Percentiles rank a stretch among this genome's conserved stretches.
Conservation (phyloP, 2,888 invertebrate species). For the Poecilobothrus nobilitatus region DNA sequence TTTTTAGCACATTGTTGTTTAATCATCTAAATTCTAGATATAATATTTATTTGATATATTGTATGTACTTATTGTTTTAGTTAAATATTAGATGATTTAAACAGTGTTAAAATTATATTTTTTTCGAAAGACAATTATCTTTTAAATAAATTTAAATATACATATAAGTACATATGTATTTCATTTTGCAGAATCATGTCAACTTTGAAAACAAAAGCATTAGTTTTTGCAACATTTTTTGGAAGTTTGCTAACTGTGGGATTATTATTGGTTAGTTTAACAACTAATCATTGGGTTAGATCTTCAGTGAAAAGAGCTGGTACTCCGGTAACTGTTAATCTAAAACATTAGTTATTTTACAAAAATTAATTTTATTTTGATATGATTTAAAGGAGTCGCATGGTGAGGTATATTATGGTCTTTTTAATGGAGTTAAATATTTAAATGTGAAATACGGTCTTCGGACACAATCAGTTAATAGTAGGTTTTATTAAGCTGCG, state of each 20-base stretch:
- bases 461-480: conserved; percentile 65
- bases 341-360: too few species aligned
- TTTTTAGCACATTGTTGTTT: too few species aligned
- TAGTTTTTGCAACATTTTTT: conserved; percentile 69
- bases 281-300: conserved; percentile 70
- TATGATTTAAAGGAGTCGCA: conserved; percentile 38
- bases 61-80: too few species aligned
- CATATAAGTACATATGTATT: too few species aligned
- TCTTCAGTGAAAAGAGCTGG: conserved; percentile 54
- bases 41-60: too few species aligned
- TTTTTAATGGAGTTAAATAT: conserved; percentile 77
- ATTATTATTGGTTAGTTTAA: conserved; percentile 62
- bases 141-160: too few species aligned
- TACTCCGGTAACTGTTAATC: conserved; percentile 34
- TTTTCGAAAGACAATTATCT: too few species aligned
- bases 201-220: conserved; percentile 59
- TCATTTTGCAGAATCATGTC: neutral
- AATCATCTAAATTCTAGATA: too few species aligned
- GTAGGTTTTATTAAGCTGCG: conserved; percentile 46
- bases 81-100: too few species aligned
- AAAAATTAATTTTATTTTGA: too few species aligned
- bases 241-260: conserved; percentile 63
- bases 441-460: conserved; percentile 74
- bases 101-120: too few species aligned
- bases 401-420: conserved; percentile 72